Conservation (phyloP, 1,140 invertebrate species). For the Tribolium madens region DNA sequence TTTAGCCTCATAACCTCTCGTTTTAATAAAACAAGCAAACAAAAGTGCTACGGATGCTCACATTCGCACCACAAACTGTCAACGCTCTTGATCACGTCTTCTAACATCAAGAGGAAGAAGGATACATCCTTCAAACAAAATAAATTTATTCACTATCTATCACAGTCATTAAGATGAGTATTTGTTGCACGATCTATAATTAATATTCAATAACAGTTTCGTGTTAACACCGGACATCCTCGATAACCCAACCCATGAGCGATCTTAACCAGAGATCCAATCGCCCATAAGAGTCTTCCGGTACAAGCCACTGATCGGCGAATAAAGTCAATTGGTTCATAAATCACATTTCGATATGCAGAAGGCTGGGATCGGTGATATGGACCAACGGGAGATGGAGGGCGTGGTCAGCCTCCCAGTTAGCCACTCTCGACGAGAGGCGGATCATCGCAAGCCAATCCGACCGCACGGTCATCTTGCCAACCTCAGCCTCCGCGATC, state of each 20-base stretch:
- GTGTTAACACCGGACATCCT: conserved; percentile 49
- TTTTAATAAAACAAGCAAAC: conserved; percentile 21
- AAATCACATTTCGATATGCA: conserved; percentile 9
- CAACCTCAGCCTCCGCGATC: conserved; percentile 30
- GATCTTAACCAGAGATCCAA: conserved; percentile 45
- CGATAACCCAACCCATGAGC: conserved; percentile 38
- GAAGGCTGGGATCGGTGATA: background rate
- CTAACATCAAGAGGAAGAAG: background rate
- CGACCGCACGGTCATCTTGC: conserved; percentile 32
- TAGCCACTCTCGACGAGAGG: conserved; percentile 47
- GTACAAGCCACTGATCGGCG: background rate
- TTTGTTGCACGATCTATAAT: conserved; percentile 31
- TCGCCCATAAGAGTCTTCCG: conserved; percentile 4
- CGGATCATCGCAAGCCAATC: conserved; percentile 54
- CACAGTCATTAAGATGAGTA: background rate
- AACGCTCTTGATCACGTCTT: background rate
- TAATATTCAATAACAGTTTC: conserved; percentile 45
- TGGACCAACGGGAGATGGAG: conserved; percentile 52
- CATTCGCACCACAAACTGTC: background rate
- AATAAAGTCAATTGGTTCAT: background rate
- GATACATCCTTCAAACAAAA: background rate
- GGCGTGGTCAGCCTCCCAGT: conserved; percentile 52
- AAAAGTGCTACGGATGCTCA: background rate
- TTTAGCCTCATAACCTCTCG: conserved; percentile 12
- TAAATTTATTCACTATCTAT: conserved; percentile 7